Evolutionary conservation across 2,888 invertebrate genomes (phyloP).

Genomic region (Mimumesa dahlbomi): DNA sequence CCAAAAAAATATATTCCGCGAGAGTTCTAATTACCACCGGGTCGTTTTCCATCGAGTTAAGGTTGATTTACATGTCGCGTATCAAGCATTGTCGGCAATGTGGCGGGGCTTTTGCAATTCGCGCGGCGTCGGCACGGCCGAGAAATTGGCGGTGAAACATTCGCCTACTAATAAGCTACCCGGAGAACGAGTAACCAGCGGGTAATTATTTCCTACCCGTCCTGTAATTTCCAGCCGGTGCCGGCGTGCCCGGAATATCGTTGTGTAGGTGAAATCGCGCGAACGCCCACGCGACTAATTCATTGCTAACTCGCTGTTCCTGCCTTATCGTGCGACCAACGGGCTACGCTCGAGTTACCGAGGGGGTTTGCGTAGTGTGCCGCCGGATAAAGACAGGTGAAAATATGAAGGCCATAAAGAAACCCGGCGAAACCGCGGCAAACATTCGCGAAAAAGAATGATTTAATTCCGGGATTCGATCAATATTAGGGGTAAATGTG

Average conservation of each 20-base stretch:
- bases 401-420: not conserved
- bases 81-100: not conserved
- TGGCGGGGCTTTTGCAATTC: slow-evolving; percentile 16
- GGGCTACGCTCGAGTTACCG: not conserved
- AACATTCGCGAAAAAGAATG: slow-evolving; percentile 15
- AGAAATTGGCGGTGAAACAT: slow-evolving; percentile 35
- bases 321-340: not conserved
- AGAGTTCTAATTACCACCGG: too few species aligned
- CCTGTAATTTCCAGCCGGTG: slow-evolving; percentile 19
- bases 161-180: slow-evolving; percentile 35
- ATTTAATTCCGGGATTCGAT: too few species aligned
- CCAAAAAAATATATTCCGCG: too few species aligned
- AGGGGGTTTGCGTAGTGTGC: not conserved
- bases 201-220: slow-evolving; percentile 39
- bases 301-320: not conserved
- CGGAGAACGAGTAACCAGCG: slow-evolving; percentile 12
- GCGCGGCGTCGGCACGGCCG: not conserved
- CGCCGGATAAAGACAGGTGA: not conserved
- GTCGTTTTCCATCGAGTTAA: slow-evolving; percentile 12
- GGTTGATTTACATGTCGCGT: slow-evolving; percentile 14
- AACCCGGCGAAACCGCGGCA: not conserved
- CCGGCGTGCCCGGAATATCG: slow-evolving; percentile 30
- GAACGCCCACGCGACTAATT: slow-evolving; percentile 20
- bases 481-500: too few species aligned
- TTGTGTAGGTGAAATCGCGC: not conserved